phyloP scores from a whole-genome alignment of 2,113 vertebrate genomes.

The Tamias sibiricus region DNA sequence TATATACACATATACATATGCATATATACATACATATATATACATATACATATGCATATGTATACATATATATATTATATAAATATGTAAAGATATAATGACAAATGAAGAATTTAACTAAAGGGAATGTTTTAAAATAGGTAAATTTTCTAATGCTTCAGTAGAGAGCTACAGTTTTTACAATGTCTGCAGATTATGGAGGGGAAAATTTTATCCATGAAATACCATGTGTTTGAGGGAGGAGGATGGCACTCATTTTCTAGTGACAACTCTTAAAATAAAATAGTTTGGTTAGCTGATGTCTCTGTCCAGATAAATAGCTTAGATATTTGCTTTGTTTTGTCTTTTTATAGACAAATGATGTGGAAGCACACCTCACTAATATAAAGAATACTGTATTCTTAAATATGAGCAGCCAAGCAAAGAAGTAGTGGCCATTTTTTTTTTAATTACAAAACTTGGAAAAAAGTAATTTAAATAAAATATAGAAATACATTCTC shows the following conservation, averaged over 20 bases:
- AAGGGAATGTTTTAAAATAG: background rate
- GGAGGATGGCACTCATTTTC: background rate
- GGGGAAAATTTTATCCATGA: background rate
- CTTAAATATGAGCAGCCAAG: background rate
- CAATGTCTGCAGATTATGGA: background rate
- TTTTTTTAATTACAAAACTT: background rate
- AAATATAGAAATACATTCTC: background rate
- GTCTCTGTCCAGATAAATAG: background rate
- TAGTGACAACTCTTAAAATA: background rate
- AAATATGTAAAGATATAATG: background rate
- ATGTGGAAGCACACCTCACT: background rate
- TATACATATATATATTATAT: too few species aligned
- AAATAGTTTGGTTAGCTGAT: background rate
- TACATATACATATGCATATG: too few species aligned
- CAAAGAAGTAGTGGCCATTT: background rate
- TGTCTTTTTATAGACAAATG: background rate
- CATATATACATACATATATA: too few species aligned
- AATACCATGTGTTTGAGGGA: background rate
- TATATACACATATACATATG: too few species aligned
- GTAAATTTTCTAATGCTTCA: background rate
- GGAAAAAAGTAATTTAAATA: background rate
- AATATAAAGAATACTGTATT: background rate
- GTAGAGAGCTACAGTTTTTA: background rate
- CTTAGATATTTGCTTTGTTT: too few species aligned
- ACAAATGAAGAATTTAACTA: background rate